A percentile compares a stretch with the other conserved stretches of the same genome.
phyloP scores from a whole-genome alignment of 2,797 vertebrate species.

The Liasis olivaceus region DNA sequence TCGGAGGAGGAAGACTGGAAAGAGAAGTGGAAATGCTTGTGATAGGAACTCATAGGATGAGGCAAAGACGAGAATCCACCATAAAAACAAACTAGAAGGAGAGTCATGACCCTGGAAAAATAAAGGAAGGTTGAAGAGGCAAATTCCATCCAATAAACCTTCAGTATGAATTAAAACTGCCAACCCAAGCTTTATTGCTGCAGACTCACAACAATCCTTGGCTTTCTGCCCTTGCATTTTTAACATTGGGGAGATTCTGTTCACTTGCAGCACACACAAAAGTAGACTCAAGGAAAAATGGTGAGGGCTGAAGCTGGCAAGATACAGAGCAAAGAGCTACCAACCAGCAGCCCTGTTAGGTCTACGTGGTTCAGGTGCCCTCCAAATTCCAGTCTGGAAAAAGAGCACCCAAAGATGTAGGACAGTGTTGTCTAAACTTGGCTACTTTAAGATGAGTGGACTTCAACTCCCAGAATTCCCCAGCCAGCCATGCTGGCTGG shows the following conservation, averaged over 20 bases:
- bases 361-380: no score
- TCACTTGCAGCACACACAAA: not conserved
- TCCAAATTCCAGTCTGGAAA: no score
- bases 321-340: no score
- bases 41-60: no score
- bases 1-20: not conserved
- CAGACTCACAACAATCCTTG: not conserved
- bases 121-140: not conserved
- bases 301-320: not conserved
- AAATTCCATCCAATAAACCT: not conserved
- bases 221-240: not conserved
- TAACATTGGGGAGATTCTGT: not conserved
- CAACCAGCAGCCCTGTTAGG: no score
- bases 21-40: no score
- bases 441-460: no score
- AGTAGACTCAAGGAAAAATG: not conserved
- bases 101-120: not conserved
- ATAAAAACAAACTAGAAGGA: not conserved
- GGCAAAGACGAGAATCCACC: not conserved
- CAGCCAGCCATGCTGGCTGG: no score
- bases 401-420: no score
- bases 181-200: not conserved
- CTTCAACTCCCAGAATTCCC: no score
- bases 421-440: no score
- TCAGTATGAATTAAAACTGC: not conserved